Evolutionary conservation across 2,113 vertebrate species (phyloP).

Genomic region (Ochotona princeps): DNA sequence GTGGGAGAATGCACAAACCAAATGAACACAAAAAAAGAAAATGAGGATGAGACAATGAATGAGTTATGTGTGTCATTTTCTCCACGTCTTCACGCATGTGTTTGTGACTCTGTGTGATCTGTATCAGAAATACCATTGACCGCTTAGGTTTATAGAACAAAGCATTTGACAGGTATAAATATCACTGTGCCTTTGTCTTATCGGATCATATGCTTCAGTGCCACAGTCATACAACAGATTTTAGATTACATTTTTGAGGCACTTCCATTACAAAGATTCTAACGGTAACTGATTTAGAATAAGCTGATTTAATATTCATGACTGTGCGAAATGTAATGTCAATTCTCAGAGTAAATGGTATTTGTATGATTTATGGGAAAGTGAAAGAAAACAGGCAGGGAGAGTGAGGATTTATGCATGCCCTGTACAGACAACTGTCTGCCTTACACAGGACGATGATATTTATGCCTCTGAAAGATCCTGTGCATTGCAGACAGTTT

Average conservation of each 20-base stretch:
- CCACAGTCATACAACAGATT: neutral
- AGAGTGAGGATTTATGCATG: neutral
- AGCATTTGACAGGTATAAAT: neutral
- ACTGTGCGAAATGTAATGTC: neutral
- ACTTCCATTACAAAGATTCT: neutral
- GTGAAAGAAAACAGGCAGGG: neutral
- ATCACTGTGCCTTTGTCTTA: neutral
- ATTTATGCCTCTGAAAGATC: neutral
- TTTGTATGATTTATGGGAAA: neutral
- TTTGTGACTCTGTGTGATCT: neutral
- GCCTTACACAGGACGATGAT: neutral
- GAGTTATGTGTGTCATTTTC: neutral
- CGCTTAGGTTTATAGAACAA: neutral
- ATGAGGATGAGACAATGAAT: neutral
- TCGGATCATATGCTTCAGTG: neutral
- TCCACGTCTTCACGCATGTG: neutral
- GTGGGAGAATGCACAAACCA: neutral
- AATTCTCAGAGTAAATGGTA: neutral
- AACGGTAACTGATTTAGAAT: conserved; percentile 14
- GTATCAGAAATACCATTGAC: neutral
- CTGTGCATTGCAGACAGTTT: neutral
- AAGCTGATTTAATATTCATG: neutral
- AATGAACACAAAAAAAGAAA: neutral
- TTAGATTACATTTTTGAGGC: neutral
- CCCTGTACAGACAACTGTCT: neutral